These are phyloP conservation scores for Callionymus lyra DNA, from an alignment of 2,113 vertebrate species.

Conservation along the genomic window DNA sequence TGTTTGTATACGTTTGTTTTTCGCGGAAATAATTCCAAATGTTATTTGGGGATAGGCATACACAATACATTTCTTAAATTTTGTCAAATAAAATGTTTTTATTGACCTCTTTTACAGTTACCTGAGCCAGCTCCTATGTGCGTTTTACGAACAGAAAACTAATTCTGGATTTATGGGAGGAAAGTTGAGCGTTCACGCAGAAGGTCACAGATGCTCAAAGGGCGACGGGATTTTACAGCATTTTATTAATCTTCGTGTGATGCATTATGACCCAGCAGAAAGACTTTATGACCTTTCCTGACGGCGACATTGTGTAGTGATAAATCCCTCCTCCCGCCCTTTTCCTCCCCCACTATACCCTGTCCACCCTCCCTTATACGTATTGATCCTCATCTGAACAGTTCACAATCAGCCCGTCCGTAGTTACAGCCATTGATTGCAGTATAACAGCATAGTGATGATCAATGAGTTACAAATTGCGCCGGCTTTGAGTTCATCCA, in stretches of 20 bases:
- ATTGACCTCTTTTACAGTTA: too few species aligned
- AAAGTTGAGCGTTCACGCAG: conserved; percentile 1
- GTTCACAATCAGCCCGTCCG: conserved; percentile 42
- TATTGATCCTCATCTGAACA: conserved; percentile 48
- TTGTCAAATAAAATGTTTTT: too few species aligned
- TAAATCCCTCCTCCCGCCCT: conserved; percentile 20
- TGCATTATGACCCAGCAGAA: conserved; percentile 29
- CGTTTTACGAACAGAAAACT: not conserved
- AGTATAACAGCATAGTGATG: conserved; percentile 41
- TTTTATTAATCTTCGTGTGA: conserved; percentile 26
- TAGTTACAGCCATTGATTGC: conserved; percentile 46
- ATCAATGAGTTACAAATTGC: conserved; percentile 45
- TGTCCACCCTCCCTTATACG: conserved; percentile 27
- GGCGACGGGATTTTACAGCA: conserved; percentile 25
- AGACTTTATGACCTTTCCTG: conserved; percentile 51
- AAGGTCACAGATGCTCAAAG: conserved; percentile 12
- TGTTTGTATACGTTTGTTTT: too few species aligned
- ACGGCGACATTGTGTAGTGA: conserved; percentile 27
- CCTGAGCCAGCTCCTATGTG: too few species aligned
- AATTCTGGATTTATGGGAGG: conserved; percentile 5
- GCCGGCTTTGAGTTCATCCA: conserved; percentile 6
- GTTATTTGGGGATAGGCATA: too few species aligned
- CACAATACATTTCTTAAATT: too few species aligned
- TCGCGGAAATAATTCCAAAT: too few species aligned
- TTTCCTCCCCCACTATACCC: not conserved